Percentiles rank a stretch among this genome's conserved stretches.
These are phyloP conservation scores for Chiloscyllium punctatum DNA, from an alignment of 2,797 vertebrate species.

Conservation along the genomic window DNA sequence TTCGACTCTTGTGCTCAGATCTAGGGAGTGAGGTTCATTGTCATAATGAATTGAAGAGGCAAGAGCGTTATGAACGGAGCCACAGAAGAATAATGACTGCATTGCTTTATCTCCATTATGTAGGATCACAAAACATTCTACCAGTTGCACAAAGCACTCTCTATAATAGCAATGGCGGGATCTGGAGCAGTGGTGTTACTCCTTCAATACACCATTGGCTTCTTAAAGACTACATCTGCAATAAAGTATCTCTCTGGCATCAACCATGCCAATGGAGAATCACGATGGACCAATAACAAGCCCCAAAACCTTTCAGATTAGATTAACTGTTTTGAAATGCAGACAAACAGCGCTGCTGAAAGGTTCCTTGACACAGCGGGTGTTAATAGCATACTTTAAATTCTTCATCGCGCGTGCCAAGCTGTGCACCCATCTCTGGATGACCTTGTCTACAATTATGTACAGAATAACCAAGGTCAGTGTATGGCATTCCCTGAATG, in stretches of 20 bases:
- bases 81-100: not conserved
- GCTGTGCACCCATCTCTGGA: not conserved
- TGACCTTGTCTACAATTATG: not conserved
- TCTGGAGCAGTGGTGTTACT: not conserved
- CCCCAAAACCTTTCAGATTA: not conserved
- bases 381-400: not conserved
- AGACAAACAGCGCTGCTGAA: not conserved
- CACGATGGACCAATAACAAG: not conserved
- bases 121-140: not conserved
- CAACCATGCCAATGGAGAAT: not conserved
- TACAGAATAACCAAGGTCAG: not conserved
- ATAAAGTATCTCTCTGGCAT: not conserved
- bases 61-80: not conserved
- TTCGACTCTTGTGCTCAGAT: not conserved
- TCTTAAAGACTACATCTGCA: not conserved
- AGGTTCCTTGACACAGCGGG: not conserved
- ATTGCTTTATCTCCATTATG: not conserved
- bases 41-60: not conserved
- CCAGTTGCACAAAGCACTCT: not conserved
- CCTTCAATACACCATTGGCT: not conserved
- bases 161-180: not conserved
- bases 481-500: not conserved
- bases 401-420: not conserved
- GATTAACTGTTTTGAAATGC: not conserved
- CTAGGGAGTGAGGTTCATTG: not conserved